Conservation (phyloP, 2,113 vertebrate genomes). For the Pluvialis apricaria region DNA sequence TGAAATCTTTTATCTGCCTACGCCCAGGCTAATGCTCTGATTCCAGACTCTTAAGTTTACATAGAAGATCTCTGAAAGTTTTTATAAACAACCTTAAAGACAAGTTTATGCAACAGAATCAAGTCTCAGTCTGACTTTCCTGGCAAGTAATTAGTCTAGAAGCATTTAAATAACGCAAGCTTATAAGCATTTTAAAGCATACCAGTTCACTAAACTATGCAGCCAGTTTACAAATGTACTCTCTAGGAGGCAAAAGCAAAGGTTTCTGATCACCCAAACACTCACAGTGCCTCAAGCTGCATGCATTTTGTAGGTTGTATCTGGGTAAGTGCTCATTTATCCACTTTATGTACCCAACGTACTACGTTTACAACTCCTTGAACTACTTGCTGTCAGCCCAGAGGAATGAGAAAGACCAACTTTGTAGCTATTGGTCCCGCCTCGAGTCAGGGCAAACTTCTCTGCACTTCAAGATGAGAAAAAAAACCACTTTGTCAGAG, state of each 20-base stretch:
- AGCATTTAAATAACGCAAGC: not conserved
- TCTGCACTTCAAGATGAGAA: not conserved
- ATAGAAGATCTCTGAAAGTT: not conserved
- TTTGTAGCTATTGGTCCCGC: accelerated
- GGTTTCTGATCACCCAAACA: not conserved
- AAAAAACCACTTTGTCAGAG: not conserved
- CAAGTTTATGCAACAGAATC: slow-evolving; percentile 14
- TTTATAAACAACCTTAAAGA: slow-evolving; percentile 13
- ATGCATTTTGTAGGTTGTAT: not conserved
- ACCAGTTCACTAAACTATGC: not conserved
- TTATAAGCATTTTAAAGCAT: not conserved
- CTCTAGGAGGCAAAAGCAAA: not conserved
- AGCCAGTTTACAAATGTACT: not conserved
- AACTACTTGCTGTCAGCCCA: not conserved
- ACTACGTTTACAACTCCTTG: accelerated
- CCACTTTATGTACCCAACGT: not conserved
- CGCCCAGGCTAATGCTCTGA: not conserved
- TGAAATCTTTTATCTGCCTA: not conserved
- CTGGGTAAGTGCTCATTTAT: not conserved
- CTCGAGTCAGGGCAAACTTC: not conserved
- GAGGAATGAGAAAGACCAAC: not conserved
- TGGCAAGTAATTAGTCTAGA: not conserved
- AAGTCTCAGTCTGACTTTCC: not conserved
- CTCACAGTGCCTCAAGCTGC: not conserved
- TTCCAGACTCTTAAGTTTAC: not conserved